Conservation (phyloP, 2,797 vertebrate genomes). For the Netta rufina region DNA sequence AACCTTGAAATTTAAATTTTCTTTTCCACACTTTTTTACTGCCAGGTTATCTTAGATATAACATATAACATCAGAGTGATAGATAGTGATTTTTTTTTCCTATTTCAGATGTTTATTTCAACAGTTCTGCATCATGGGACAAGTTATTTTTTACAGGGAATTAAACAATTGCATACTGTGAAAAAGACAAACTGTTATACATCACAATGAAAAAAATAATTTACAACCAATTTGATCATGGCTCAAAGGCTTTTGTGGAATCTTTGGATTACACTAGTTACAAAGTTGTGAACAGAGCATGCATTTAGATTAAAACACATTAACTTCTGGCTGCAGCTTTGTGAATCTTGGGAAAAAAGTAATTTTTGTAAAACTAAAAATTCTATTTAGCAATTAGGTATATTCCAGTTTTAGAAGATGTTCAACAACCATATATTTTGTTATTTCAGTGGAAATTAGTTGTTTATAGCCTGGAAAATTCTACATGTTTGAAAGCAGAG, state of each 20-base stretch:
- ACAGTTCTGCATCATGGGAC: not conserved
- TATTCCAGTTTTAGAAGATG: not conserved
- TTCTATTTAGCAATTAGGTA: not conserved
- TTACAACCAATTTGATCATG: not conserved
- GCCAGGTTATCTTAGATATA: not conserved
- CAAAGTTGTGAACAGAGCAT: not conserved
- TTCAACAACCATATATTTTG: not conserved
- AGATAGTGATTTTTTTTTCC: not conserved
- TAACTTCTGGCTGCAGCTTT: not conserved
- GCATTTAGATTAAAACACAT: not conserved
- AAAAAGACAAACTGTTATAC: not conserved
- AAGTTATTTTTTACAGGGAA: not conserved
- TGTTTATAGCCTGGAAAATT: not conserved
- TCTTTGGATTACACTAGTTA: not conserved
- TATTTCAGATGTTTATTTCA: not conserved
- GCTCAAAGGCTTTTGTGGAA: not conserved
- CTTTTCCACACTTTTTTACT: not conserved
- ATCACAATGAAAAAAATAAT: not conserved
- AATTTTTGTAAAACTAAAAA: not conserved
- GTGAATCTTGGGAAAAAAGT: not conserved
- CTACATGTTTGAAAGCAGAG: not conserved
- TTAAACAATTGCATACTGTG: not conserved
- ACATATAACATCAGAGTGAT: not conserved
- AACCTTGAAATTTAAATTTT: not conserved
- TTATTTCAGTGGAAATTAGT: not conserved